Evolutionary conservation across 2,888 invertebrate genomes (phyloP), one percentile per base, ranked within the genome.

Genomic region (Parochlus steinenii): DNA sequence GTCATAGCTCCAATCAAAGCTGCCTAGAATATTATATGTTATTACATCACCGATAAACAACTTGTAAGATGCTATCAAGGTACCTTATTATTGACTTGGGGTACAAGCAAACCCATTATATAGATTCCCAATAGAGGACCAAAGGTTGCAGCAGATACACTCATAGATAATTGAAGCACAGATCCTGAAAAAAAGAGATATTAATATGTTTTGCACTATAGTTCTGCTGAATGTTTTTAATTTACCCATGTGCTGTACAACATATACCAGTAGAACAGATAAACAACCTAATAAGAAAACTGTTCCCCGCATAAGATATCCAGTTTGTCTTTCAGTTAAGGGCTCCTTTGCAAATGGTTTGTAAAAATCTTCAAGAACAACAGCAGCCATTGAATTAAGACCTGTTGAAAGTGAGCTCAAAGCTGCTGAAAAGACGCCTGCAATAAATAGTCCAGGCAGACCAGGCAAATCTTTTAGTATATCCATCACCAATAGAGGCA

Each of bases 391-490:
- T 0, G 82, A 81, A 48, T 82, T 83, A 1, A 82, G 57, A 1
- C 79, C 80, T 8, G 82, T 82, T 0, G 82, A 82, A 52, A 82
- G 64, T 0, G 81, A 78, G 52, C 81, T 81, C 24, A 92, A 59
- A 2, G 89, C 83, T 7, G 87, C 90, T 56, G 87, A 86, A 49
- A 89, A 89, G 16, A 90, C 77, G 5, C 87, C 87, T 26, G 89
- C 82, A 1, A 89, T 74, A 50, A 90, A 89, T 1, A 90, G 62
- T 20, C 90, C 90, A 0, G 87, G 77, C 27, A 92, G 53, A 1
- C 89, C 89, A 0, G 83, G 83, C 39, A 74, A 63, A 30, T 71
- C 62, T 1, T 78, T 76, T 20, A 87, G 57, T 14, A 76, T 72
- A 42, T 86, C 79, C 83, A 89, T 86, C 22, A 89, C 83, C 24